Conservation (phyloP, 2,113 vertebrate genomes). For the Ameiurus melas region DNA sequence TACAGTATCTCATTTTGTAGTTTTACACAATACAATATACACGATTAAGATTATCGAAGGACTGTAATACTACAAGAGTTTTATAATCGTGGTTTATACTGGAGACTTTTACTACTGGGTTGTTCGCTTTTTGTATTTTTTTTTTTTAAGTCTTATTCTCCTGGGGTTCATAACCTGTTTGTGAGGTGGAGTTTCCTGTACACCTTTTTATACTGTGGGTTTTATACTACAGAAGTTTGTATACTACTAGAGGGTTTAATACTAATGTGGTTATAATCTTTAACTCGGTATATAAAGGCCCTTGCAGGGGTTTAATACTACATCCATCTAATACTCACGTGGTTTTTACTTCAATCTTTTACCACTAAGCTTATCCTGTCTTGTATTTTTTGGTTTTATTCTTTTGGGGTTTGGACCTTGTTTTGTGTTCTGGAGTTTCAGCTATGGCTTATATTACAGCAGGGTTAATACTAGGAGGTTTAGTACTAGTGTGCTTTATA, state of each 20-base stretch:
- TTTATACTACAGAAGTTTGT: not conserved
- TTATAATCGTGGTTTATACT: not conserved
- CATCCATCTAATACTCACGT: not conserved
- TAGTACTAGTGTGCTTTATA: not conserved
- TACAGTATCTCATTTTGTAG: not conserved
- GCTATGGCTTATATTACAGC: not conserved
- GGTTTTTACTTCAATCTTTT: not conserved
- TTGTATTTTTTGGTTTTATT: not conserved
- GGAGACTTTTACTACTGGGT: not conserved
- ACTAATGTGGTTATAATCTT: not conserved
- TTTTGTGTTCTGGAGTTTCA: not conserved
- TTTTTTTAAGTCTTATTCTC: not conserved
- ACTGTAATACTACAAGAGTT: not conserved
- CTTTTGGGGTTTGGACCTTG: no score
- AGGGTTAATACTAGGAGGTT: not conserved
- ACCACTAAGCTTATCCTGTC: not conserved
- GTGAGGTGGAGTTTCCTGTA: not conserved
- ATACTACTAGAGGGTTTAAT: not conserved
- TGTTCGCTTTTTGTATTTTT: not conserved
- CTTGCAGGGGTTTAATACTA: not conserved
- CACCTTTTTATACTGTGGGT: not conserved
- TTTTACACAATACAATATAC: not conserved
- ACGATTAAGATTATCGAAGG: not conserved
- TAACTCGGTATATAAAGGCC: no score
- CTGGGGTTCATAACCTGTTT: not conserved